These are phyloP conservation scores for Erythrocercus mccallii DNA, from an alignment of 2,113 vertebrate genomes.

Conservation along the genomic window DNA sequence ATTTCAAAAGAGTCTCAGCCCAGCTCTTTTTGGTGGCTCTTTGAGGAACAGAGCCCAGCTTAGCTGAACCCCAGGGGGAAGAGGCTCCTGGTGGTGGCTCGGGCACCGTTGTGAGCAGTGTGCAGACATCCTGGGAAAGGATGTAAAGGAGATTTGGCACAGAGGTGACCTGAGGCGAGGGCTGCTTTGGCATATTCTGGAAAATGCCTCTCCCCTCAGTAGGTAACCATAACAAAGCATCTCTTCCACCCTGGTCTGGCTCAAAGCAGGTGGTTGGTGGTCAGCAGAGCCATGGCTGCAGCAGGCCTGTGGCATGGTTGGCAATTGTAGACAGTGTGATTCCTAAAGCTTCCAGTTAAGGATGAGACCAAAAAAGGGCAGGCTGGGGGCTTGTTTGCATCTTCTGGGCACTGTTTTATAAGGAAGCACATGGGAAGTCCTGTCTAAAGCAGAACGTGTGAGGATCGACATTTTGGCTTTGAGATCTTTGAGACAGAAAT, in stretches of 20 bases:
- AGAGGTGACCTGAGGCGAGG: neutral
- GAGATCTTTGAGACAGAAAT: neutral
- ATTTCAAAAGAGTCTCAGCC: neutral
- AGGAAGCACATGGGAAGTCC: neutral
- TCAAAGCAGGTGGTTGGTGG: neutral
- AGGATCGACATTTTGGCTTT: neutral
- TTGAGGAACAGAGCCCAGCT: neutral
- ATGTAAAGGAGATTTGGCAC: neutral
- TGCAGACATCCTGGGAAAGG: neutral
- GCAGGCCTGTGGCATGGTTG: neutral
- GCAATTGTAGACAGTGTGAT: rapidly evolving
- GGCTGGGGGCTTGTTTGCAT: neutral
- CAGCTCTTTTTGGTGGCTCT: neutral
- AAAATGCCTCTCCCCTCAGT: neutral
- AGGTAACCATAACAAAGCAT: neutral
- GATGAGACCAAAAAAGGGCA: neutral
- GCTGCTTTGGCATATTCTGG: neutral
- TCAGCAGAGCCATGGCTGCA: rapidly evolving
- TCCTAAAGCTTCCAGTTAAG: neutral
- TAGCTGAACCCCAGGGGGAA: neutral
- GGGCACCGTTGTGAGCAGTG: neutral
- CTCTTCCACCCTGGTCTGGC: neutral
- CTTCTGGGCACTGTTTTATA: neutral
- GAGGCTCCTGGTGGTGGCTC: neutral
- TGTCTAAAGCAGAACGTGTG: neutral